These are phyloP conservation scores for Ploceus nigricollis DNA, from an alignment of 2,113 vertebrate species.

Conservation along the genomic window DNA sequence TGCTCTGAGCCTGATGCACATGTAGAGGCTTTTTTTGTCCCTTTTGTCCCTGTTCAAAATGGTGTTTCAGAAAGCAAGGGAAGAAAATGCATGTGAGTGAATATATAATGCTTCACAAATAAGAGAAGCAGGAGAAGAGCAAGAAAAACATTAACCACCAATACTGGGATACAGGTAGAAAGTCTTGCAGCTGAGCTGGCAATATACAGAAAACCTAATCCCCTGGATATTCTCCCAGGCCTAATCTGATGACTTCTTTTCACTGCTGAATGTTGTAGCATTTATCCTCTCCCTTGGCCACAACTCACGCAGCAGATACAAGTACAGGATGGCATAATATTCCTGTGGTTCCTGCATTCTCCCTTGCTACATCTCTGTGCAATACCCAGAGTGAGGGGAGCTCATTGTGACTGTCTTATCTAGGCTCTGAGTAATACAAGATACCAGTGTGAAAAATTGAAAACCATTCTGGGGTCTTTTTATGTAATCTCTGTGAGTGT, in stretches of 20 bases:
- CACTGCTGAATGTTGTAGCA: neutral
- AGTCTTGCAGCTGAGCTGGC: neutral
- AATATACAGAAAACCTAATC: neutral
- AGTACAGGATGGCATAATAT: neutral
- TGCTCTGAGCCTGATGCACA: neutral
- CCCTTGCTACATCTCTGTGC: neutral
- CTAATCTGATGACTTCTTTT: conserved; percentile 5
- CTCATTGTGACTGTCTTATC: neutral
- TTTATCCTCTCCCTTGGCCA: neutral
- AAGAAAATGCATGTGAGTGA: neutral
- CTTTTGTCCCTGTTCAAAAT: neutral
- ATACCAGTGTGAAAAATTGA: neutral
- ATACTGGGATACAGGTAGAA: neutral
- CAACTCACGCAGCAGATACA: neutral
- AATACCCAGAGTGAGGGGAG: neutral
- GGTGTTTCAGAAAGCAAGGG: neutral
- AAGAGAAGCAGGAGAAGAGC: neutral
- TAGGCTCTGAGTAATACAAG: neutral
- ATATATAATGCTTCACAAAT: neutral
- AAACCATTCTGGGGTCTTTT: neutral
- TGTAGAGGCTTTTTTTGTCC: conserved; percentile 8
- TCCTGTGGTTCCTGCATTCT: neutral
- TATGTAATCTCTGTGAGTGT: neutral
- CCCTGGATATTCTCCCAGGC: neutral
- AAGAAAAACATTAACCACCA: neutral